These are phyloP conservation scores for Eupithecia dodoneata DNA, from an alignment of 2,888 invertebrate genomes.

Conservation along the genomic window DNA sequence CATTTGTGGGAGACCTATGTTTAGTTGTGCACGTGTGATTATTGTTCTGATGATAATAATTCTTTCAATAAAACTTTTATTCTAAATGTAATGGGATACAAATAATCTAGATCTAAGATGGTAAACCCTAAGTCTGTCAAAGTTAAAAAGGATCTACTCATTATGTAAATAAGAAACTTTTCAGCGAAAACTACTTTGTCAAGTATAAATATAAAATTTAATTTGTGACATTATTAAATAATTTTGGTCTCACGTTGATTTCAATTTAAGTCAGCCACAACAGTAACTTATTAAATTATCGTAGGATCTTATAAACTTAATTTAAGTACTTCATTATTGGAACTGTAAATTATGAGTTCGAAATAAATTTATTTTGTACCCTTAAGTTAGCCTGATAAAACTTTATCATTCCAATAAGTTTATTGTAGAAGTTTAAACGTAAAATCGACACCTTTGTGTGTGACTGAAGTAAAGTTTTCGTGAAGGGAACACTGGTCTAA, in stretches of 20 bases:
- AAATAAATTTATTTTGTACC: neutral
- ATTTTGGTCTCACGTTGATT: neutral
- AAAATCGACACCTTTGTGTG: constrained; percentile 34
- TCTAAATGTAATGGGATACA: neutral
- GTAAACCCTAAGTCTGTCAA: neutral
- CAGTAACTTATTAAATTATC: neutral
- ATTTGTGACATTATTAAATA: neutral
- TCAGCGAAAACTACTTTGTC: neutral
- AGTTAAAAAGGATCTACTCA: neutral
- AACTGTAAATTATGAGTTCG: neutral
- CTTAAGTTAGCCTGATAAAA: constrained; percentile 7
- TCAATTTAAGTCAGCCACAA: neutral
- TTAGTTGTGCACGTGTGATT: no score
- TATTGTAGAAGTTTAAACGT: constrained; percentile 25
- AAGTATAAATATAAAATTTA: neutral
- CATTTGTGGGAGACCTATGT: no score
- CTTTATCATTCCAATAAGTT: constrained; percentile 27
- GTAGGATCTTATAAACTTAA: neutral
- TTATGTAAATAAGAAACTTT: constrained; percentile 1
- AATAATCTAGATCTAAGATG: neutral
- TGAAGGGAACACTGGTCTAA: constrained; percentile 11
- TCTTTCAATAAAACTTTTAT: neutral
- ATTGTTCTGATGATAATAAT: no score
- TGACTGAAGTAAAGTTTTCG: constrained; percentile 20
- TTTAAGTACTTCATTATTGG: neutral